Percentiles rank a stretch among this genome's conserved stretches.
These are phyloP conservation scores for Anticlea derivata DNA, from an alignment of 2,888 invertebrate species.

Conservation along the genomic window DNA sequence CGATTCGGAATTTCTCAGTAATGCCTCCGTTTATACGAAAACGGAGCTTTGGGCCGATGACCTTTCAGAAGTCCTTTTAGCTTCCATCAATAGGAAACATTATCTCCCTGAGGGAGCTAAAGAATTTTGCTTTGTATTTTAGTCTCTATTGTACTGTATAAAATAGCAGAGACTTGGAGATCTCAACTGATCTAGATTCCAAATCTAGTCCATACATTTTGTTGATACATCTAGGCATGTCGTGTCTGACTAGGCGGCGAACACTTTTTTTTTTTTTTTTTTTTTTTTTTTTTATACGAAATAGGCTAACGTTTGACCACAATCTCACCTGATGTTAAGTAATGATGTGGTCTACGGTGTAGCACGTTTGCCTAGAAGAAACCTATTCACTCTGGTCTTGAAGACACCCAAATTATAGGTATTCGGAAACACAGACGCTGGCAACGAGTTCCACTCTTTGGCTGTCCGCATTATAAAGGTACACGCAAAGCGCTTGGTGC, in stretches of 20 bases:
- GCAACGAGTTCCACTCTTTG: too few species aligned
- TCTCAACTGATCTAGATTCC: background rate
- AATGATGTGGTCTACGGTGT: too few species aligned
- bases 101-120: background rate
- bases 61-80: conserved; percentile 13
- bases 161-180: background rate
- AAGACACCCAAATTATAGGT: too few species aligned
- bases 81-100: background rate
- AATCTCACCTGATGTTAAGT: too few species aligned
- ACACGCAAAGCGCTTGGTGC: too few species aligned
- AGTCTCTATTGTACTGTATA: background rate
- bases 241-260: background rate
- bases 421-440: too few species aligned
- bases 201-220: background rate
- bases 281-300: too few species aligned
- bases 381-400: too few species aligned
- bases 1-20: conserved; percentile 30
- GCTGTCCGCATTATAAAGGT: too few species aligned
- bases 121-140: conserved; percentile 10
- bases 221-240: conserved; percentile 11
- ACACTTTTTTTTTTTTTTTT: too few species aligned
- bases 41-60: conserved; percentile 27
- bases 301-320: too few species aligned
- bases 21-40: conserved; percentile 31
- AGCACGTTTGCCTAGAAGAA: too few species aligned